phyloP scores from a whole-genome alignment of 1,140 invertebrate genomes.

The Aphelinus atriplicis region DNA sequence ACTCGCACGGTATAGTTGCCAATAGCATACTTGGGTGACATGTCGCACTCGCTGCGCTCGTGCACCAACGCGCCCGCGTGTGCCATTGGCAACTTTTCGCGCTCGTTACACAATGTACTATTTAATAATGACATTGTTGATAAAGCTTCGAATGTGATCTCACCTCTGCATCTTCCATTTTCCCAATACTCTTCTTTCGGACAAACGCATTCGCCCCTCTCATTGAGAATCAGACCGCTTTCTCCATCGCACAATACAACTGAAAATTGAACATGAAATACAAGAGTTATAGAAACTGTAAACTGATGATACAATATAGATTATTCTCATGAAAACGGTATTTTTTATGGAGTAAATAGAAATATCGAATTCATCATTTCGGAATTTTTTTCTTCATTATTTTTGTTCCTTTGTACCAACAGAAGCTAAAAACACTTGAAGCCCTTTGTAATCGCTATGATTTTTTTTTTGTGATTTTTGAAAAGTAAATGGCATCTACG shows the following conservation, averaged over 20 bases:
- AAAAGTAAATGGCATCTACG: too few species aligned
- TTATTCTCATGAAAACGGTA: neutral
- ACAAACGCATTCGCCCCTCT: constrained; percentile 79
- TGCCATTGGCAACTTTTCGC: too few species aligned
- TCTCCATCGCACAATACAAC: constrained; percentile 53
- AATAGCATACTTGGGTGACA: too few species aligned
- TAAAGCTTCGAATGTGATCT: neutral
- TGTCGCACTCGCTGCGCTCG: too few species aligned
- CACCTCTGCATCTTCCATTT: constrained; percentile 35
- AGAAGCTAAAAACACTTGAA: too few species aligned
- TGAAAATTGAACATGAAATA: constrained; percentile 11
- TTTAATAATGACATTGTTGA: neutral
- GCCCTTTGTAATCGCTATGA: too few species aligned
- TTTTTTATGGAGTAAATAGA: neutral
- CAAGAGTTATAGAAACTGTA: constrained; percentile 11
- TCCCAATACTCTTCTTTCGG: constrained; percentile 55
- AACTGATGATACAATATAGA: neutral
- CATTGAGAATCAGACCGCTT: constrained; percentile 76
- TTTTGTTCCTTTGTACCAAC: too few species aligned
- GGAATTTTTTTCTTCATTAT: too few species aligned
- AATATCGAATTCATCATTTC: neutral
- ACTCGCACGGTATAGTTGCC: too few species aligned
- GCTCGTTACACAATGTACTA: too few species aligned
- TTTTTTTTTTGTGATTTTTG: too few species aligned
- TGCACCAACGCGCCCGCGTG: too few species aligned